Percentiles rank a stretch among this genome's conserved stretches.
These are phyloP conservation scores for Leptoclinus maculatus DNA, from an alignment of 2,797 vertebrate species.

Conservation along the genomic window DNA sequence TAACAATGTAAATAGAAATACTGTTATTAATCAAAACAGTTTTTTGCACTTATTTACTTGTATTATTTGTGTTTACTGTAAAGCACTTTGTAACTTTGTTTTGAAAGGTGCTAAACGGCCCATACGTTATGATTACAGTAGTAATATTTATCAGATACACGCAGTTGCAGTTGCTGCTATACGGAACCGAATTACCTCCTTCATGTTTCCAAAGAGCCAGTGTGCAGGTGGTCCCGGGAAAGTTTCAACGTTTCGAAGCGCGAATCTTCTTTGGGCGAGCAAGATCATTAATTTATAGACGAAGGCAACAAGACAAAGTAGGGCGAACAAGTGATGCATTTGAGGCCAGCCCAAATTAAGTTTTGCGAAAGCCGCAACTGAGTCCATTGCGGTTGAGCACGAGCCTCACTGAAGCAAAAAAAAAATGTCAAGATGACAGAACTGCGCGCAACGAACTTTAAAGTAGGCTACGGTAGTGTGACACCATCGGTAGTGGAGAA, in stretches of 20 bases:
- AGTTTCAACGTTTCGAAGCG: background rate
- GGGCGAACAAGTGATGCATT: constrained; percentile 46
- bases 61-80: background rate
- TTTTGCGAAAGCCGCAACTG: background rate
- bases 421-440: too few relatives aligned
- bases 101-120: background rate
- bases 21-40: too few relatives aligned
- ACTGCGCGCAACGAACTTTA: background rate
- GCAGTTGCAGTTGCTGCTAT: background rate
- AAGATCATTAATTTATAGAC: constrained; percentile 44
- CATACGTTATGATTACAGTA: too few relatives aligned
- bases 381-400: constrained; percentile 29
- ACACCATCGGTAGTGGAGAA: background rate
- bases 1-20: background rate
- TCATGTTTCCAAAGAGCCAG: constrained; percentile 79
- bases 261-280: constrained; percentile 19
- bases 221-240: constrained; percentile 77
- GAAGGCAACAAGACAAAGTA: constrained; percentile 49
- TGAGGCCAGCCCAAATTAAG: constrained; percentile 12
- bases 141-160: too few relatives aligned
- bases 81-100: background rate
- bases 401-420: background rate
- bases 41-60: background rate
- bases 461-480: background rate
- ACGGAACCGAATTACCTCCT: constrained; percentile 57